Percentiles rank a stretch among this genome's conserved stretches.
Evolutionary conservation across 2,888 invertebrate genomes (phyloP).

Genomic region (Thecocarcelia acutangulata): DNA sequence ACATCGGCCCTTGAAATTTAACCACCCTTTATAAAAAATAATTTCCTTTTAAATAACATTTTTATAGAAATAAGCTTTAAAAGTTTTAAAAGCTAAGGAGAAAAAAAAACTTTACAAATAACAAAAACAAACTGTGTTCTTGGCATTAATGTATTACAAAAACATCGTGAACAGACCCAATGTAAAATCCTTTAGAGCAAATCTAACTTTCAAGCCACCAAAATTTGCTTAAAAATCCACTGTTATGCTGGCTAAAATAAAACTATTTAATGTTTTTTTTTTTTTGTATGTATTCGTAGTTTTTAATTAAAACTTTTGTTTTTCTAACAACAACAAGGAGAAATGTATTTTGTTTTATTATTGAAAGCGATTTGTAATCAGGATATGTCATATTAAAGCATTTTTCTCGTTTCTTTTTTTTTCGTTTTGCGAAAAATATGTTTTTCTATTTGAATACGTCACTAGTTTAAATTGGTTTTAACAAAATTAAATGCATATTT

Average conservation of each 20-base stretch:
- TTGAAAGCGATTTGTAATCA: conserved; percentile 64
- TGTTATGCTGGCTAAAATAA: conserved; percentile 6
- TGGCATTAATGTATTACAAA: too few relatives aligned
- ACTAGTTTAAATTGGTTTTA: conserved; percentile 10
- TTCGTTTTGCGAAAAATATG: not conserved
- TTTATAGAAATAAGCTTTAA: too few relatives aligned
- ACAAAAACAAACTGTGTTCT: too few relatives aligned
- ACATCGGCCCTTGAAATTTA: too few relatives aligned
- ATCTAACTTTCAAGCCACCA: too few relatives aligned
- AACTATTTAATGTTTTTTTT: conserved; percentile 9
- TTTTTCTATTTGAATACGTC: not conserved
- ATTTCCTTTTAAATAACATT: too few relatives aligned
- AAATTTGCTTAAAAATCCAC: not conserved
- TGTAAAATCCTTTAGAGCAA: too few relatives aligned
- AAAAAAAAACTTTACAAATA: too few relatives aligned
- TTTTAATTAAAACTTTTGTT: conserved; percentile 22
- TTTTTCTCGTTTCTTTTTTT: conserved; percentile 24
- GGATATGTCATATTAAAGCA: conserved; percentile 66
- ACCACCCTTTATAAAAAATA: too few relatives aligned
- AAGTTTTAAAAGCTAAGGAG: too few relatives aligned
- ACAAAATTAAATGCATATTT: conserved; percentile 65
- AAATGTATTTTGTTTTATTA: conserved; percentile 25
- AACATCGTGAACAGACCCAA: too few relatives aligned
- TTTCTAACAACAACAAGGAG: conserved; percentile 30
- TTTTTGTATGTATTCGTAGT: conserved; percentile 19